These are phyloP conservation scores for Sebastolobus alascanus DNA, from an alignment of 2,797 vertebrate genomes.

Conservation along the genomic window DNA sequence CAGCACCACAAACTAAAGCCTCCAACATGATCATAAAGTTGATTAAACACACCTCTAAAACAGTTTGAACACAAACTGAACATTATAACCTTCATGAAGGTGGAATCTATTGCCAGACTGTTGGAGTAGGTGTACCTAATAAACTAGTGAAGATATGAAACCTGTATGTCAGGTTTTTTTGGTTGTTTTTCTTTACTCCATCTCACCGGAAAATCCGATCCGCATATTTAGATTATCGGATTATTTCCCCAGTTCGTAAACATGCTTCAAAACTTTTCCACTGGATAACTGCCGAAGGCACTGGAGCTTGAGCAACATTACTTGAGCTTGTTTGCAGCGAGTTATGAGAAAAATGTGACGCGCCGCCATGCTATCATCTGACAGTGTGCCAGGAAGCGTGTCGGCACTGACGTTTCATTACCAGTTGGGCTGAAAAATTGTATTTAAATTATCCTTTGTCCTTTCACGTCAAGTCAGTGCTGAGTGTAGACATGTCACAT, in stretches of 20 bases:
- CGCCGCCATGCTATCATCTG: background rate
- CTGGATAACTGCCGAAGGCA: accelerated
- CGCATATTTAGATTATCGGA: background rate
- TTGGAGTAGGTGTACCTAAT: background rate
- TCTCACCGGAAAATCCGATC: background rate
- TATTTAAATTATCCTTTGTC: background rate
- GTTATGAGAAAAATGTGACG: background rate
- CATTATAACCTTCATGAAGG: background rate
- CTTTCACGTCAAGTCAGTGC: background rate
- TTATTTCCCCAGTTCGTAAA: background rate
- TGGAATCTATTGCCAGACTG: background rate
- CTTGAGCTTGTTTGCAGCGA: background rate
- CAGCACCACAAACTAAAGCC: background rate
- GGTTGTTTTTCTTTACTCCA: background rate
- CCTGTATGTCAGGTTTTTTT: background rate
- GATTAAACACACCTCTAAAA: background rate
- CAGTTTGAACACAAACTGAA: background rate
- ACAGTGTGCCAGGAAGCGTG: background rate
- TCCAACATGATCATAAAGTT: background rate
- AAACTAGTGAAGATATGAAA: background rate
- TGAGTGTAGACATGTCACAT: background rate
- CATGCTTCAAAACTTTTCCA: background rate
- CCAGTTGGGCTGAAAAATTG: background rate
- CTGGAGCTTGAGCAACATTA: background rate
- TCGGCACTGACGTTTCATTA: background rate